Evolutionary conservation across 23 tunicate species (phyloP).

Genomic region (Diplosoma virens): DNA sequence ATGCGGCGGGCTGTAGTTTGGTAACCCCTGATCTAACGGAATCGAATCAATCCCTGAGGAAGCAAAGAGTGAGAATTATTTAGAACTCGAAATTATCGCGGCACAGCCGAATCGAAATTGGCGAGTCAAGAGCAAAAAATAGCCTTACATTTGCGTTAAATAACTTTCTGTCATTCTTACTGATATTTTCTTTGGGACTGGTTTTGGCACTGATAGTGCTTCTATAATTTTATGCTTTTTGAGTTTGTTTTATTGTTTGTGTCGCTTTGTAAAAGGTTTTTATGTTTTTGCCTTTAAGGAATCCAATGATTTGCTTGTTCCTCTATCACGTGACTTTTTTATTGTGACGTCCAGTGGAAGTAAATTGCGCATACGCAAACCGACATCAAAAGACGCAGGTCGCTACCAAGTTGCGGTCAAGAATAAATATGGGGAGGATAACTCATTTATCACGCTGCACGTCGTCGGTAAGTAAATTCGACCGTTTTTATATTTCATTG

Average conservation of each 20-base stretch:
- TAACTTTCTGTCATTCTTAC: neutral
- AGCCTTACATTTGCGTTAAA: too few relatives aligned
- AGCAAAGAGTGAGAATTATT: too few relatives aligned
- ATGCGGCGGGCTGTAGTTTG: too few relatives aligned
- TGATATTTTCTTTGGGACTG: neutral
- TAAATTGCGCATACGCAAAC: conserved; percentile 56
- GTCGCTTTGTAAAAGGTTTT: too few relatives aligned
- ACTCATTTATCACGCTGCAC: conserved; percentile 33
- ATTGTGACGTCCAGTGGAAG: conserved; percentile 9
- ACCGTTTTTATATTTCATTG: too few relatives aligned
- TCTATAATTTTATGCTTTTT: too few relatives aligned
- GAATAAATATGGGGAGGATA: conserved; percentile 85
- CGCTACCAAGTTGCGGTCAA: conserved; percentile 57
- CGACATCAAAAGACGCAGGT: conserved; percentile 53
- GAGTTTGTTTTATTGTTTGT: neutral
- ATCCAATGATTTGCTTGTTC: conserved; percentile 44
- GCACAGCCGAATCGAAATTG: too few relatives aligned
- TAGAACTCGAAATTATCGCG: too few relatives aligned
- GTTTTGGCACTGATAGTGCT: too few relatives aligned
- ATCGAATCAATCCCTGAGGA: too few relatives aligned
- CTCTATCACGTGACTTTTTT: conserved; percentile 14
- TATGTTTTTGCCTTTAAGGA: conserved; percentile 41
- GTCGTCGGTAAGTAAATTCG: conserved; percentile 68
- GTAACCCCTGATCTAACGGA: too few relatives aligned
- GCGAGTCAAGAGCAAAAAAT: too few relatives aligned